phyloP scores from a whole-genome alignment of 1,140 invertebrate species.

The Mesaphorura yosii region DNA sequence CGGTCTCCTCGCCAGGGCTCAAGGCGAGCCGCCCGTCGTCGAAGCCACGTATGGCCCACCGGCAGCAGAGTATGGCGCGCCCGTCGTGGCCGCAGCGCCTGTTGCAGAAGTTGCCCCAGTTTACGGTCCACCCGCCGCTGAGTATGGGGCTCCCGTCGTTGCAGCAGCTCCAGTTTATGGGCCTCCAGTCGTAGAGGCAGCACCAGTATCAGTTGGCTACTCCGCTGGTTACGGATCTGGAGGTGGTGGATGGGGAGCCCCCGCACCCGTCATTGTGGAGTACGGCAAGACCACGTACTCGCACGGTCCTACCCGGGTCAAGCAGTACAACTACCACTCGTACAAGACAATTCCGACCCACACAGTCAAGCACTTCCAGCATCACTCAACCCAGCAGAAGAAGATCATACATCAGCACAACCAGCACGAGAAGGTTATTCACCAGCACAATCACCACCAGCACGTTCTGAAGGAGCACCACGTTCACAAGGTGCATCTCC shows the following conservation, averaged over 20 bases:
- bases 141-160: too few relatives aligned
- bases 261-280: not conserved
- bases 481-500: constrained; percentile 10
- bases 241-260: not conserved
- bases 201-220: too few relatives aligned
- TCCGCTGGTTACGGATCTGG: not conserved
- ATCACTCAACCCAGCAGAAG: not conserved
- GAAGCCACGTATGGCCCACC: too few relatives aligned
- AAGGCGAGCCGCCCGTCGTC: too few relatives aligned
- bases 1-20: too few relatives aligned
- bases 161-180: too few relatives aligned
- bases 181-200: too few relatives aligned
- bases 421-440: constrained; percentile 6
- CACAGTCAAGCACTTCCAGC: constrained; percentile 2
- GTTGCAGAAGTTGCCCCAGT: too few relatives aligned
- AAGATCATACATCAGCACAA: constrained; percentile 12
- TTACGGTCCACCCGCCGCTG: too few relatives aligned
- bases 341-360: constrained; percentile 1
- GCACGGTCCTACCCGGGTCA: constrained; percentile 7
- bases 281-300: not conserved
- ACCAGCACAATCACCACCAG: constrained; percentile 9
- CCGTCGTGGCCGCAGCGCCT: too few relatives aligned
- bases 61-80: too few relatives aligned
- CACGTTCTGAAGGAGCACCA: constrained; percentile 11
- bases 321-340: constrained; percentile 5